Base-by-base conservation (phyloP, 2,797 vertebrate genomes). In the Myotis planiceps region DNA sequence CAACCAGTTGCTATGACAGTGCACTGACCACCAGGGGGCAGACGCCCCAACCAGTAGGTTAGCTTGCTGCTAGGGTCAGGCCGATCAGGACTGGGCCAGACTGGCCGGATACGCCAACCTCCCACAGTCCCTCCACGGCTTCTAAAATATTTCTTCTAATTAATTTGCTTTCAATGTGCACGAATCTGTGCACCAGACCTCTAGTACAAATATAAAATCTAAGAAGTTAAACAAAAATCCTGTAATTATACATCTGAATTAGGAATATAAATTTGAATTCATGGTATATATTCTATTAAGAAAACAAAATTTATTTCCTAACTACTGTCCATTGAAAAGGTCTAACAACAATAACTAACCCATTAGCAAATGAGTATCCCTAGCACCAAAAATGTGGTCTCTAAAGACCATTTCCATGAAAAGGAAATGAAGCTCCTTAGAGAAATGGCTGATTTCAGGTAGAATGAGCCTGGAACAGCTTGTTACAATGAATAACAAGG, bases 151-250 rank as follows among this genome's bases (percentile, higher is more conserved):
- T 60, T 60, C 27, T 60, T 60, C 58, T 60, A 60, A 60, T 60
- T 60, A 29, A 60, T 60, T 60, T 60, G 27, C 27, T 60, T 60
- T 60, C 58, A 60, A 60, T 60, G 58, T 60, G 58, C 27, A 60
- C 0, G 1, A 60, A 60, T 60, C 13, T 27, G 2, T 60, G 27
- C 27, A 60, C 27, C 29, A 5, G 27, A 27, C 58, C 27, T 60
- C 13, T 60, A 60, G 58, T 23, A 86, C 27, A 89, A 71, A 87
- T 51, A 88, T 53, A 86, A 94, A 93, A 94, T 60, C 66, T 32
- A 95, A 91, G 49, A 85, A 88, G 55, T 76, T 95, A 92, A 84
- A 90, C 32, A 81, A 90, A 96, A 95, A 60, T 75, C 4, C 15
- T 94, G 0, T 14, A 90, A 88, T 87, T 71, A 83, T 9, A 87